A percentile compares a stretch with the other conserved stretches of the same genome.
These are phyloP conservation scores for Sebastiscus albofasciatus DNA, from an alignment of 2,797 vertebrate species.

Conservation along the genomic window DNA sequence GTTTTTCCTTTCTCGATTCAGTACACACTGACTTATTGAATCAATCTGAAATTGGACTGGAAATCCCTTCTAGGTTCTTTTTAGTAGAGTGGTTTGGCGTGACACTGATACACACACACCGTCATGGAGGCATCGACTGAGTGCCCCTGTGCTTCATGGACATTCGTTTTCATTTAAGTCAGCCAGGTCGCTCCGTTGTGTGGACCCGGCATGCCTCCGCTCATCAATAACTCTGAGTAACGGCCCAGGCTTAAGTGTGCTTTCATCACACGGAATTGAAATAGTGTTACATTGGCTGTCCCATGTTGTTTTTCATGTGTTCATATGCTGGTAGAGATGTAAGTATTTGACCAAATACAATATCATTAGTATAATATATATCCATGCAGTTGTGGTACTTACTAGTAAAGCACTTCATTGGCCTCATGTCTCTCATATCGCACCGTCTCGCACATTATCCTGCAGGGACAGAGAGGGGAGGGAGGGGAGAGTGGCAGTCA, in stretches of 20 bases:
- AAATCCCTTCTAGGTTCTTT: neutral
- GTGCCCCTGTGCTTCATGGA: neutral
- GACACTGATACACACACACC: neutral
- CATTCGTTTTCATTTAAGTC: slow-evolving; percentile 50
- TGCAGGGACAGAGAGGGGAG: slow-evolving; percentile 68
- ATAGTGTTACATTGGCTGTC: neutral
- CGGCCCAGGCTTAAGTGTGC: neutral
- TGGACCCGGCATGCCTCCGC: neutral
- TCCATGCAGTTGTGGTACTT: slow-evolving; percentile 77
- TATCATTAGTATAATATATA: slow-evolving; percentile 5
- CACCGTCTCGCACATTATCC: slow-evolving; percentile 98
- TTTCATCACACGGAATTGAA: slow-evolving; percentile 12
- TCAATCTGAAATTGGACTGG: slow-evolving; percentile 10
- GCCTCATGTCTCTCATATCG: slow-evolving; percentile 98
- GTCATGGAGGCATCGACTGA: neutral
- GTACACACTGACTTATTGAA: slow-evolving; percentile 14
- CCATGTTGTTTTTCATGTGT: neutral
- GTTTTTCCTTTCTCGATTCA: slow-evolving; percentile 1
- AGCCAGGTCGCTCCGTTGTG: neutral
- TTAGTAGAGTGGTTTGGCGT: neutral
- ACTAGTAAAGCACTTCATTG: slow-evolving; percentile 99
- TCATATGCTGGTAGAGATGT: neutral
- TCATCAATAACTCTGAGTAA: slow-evolving; percentile 38
- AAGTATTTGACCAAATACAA: neutral
- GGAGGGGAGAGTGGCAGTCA: neutral